Base-by-base conservation (phyloP, 2,888 invertebrate genomes). In the Thecophora atra region DNA sequence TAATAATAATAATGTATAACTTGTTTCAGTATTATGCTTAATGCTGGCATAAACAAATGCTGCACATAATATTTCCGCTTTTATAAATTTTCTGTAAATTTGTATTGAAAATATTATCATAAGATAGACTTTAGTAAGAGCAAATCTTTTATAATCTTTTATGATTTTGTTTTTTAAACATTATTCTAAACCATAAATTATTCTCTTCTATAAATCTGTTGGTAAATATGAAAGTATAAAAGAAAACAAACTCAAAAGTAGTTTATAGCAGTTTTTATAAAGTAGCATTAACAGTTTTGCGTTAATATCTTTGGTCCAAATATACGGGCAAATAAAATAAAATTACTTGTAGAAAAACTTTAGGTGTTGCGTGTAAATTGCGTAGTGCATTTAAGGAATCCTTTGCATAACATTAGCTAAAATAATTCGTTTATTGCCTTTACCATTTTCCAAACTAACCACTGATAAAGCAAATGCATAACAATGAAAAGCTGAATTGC, bases 261-360 rank as follows among this genome's bases (percentile, higher is more conserved):
- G 19, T 19, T 54, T 67, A 37, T 37, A 67, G 63, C 52, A 66
- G 30, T 11, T 51, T 56, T 58, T 15, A 56, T 24, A 44, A 26
- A 26, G 7, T 47, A 26, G 21, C 11, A 47, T 26, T 37, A 44
- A 26, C 19, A 21, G n/a, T 65, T 52, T 47, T 67, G 56, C 54
- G 1, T 30, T 19, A 37, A 47, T n/a, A n/a, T n/a, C 30, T 60
- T 69, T 69, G 69, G 70, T 70, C 62, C 70, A 70, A 70, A 70
- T 70, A 44, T 24, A 26, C 28, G n/a, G 51, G 51, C 70, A 60
- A 70, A 70, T 70, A 60, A 62, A 26, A 47, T 30, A 58, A 60
- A 26, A 44, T n/a, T n/a, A 44, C 62, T 24, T 8, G 19, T 21
- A 21, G 13, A 65, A 51, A 47, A 6, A 24, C 5, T 54, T 54